Evolutionary conservation across 2,797 vertebrate genomes (phyloP), one percentile per base, ranked within the genome.

Genomic region (Epinephelus coioides): DNA sequence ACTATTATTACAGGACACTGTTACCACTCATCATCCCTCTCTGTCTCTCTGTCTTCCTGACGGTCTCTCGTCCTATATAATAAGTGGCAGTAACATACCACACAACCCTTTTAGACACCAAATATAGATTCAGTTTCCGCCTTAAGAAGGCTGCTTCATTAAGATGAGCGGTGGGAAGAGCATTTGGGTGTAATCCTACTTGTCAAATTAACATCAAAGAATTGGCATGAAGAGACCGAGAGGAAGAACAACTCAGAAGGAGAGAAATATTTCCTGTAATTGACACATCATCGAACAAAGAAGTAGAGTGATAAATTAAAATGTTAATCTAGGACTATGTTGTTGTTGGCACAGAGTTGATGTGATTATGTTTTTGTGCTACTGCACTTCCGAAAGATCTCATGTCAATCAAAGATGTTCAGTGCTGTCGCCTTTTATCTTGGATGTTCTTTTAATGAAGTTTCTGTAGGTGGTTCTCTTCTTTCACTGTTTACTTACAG

Each of bases 121-220:
- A 90, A 93, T 87, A 86, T 93, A 88, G 92, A 89, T 91, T 67
- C 82, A 21, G 80, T 86, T 90, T 94, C 77, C 25, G 46, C 73
- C 95, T 94, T 94, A 64, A 85, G 61, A 64, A 18, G 69, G 30
- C 61, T 40, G 64, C 76, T 89, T 94, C 92, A 96, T 94, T 91
- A 86, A 72, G 67, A 87, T 54, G 68, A 91, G 81, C 50, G 40
- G 61, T 69, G 78, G 79, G 85, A 91, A 86, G 76, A 74, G 79
- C 76, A 51, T 84, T 87, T 76, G 70, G 79, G 77, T 77, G 51
- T 92, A 93, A 93, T 93, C 91, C 92, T 60, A 79, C 82, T 84
- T 87, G 90, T 91, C 82, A 91, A 93, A 91, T 89, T 82, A 90
- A 87, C 87, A 93, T 93, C 92, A 92, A 92, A 91, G 89, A 78